These are phyloP conservation scores for Agrotis clavis DNA, from an alignment of 2,888 invertebrate genomes.

Conservation along the genomic window DNA sequence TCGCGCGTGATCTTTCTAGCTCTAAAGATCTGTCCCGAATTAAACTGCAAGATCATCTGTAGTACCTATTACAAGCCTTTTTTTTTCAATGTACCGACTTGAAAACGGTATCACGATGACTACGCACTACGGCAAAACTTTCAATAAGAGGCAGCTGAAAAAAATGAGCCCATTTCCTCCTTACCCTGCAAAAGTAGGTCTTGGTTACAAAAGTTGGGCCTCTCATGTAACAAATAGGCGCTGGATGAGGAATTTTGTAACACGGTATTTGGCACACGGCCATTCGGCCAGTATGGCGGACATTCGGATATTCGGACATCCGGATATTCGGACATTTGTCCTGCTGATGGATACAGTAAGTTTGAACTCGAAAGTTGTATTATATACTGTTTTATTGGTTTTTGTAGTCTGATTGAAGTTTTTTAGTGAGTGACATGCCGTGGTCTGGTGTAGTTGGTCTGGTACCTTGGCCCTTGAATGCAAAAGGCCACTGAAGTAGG, in stretches of 20 bases:
- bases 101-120: no score
- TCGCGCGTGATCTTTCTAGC: no score
- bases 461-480: no score
- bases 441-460: no score
- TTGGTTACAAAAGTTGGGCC: slow-evolving; percentile 52
- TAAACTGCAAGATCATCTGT: no score
- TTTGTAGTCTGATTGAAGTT: slow-evolving; percentile 2
- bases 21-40: no score
- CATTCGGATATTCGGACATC: no score
- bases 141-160: background rate
- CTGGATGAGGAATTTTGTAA: slow-evolving; percentile 46
- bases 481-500: no score
- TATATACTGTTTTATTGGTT: background rate
- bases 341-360: slow-evolving; percentile 30
- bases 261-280: slow-evolving; percentile 44
- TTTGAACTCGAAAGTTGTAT: background rate
- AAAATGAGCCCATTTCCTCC: slow-evolving; percentile 1
- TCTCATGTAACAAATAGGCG: slow-evolving; percentile 52
- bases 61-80: no score
- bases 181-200: slow-evolving; percentile 58
- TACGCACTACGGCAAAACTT: background rate
- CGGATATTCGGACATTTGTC: background rate
- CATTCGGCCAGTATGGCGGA: slow-evolving; percentile 51
- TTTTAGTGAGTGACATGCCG: background rate
- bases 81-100: no score